These are phyloP conservation scores for Phaethornis superciliosus DNA, from an alignment of 2,113 vertebrate species.

Conservation along the genomic window DNA sequence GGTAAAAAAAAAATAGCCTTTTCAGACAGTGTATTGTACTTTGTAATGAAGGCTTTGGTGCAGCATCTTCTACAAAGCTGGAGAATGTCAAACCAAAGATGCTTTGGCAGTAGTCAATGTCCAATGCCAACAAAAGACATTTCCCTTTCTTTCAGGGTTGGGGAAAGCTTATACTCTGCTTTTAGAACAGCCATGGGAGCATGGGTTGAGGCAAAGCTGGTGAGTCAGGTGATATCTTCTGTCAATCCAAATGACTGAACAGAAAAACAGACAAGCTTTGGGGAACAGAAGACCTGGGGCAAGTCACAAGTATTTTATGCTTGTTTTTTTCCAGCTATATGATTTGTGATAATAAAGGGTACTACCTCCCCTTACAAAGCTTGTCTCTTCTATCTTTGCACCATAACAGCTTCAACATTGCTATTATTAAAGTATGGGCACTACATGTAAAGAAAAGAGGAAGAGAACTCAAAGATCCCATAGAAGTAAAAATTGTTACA, in stretches of 20 bases:
- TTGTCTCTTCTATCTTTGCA: background rate
- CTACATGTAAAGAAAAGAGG: background rate
- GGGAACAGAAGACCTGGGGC: background rate
- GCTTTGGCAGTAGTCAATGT: background rate
- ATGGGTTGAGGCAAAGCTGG: background rate
- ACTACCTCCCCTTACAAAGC: background rate
- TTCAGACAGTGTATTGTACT: background rate
- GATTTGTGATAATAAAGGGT: background rate
- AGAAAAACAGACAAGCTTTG: background rate
- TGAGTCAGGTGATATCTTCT: background rate
- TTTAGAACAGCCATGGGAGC: background rate
- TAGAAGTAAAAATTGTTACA: background rate
- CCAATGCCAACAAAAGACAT: background rate
- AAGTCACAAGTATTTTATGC: background rate
- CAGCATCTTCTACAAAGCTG: background rate
- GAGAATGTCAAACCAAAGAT: background rate
- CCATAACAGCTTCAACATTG: background rate
- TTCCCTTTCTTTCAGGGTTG: background rate
- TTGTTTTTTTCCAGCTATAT: background rate
- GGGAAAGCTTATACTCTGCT: background rate
- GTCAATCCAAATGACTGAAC: background rate
- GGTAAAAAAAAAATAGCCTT: background rate
- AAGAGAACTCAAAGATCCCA: background rate
- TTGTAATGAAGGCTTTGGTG: background rate
- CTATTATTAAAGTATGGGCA: background rate